These are phyloP conservation scores for Drosophila orosa DNA, from an alignment of 1,140 invertebrate genomes.

Conservation along the genomic window DNA sequence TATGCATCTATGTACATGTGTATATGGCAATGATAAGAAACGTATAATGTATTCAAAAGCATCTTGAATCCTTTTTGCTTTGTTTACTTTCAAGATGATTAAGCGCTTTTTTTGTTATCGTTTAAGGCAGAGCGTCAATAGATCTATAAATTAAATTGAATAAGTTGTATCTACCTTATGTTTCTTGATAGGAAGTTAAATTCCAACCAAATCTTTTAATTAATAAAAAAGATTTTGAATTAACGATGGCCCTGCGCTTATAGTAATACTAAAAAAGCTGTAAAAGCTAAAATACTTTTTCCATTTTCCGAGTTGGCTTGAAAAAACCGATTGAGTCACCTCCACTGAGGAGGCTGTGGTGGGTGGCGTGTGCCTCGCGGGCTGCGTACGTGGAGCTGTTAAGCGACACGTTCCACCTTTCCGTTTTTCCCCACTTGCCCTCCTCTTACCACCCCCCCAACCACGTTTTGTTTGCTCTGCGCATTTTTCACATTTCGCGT, in stretches of 20 bases:
- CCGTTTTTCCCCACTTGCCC: conserved; percentile 1
- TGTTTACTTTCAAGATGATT: no score
- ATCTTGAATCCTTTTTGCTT: no score
- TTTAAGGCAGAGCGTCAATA: no score
- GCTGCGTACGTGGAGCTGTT: conserved; percentile 70
- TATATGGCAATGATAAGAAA: no score
- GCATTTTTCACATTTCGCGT: conserved; percentile 72
- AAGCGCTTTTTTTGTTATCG: no score
- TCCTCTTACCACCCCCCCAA: neutral
- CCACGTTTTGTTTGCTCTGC: conserved; percentile 60
- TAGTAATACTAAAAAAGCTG: neutral
- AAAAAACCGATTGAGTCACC: neutral
- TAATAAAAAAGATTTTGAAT: no score
- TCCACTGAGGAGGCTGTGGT: neutral
- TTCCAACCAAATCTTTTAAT: no score
- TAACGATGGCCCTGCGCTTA: no score
- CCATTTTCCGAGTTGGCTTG: neutral
- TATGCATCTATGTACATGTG: neutral
- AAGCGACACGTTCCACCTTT: conserved; percentile 52
- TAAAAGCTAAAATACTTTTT: neutral
- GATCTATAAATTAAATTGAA: no score
- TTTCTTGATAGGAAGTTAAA: no score
- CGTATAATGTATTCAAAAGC: no score
- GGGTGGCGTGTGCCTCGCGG: conserved; percentile 19
- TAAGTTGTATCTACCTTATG: no score